Evolutionary conservation across 1,140 invertebrate genomes (phyloP).

Genomic region (Potamilus streckersoni): DNA sequence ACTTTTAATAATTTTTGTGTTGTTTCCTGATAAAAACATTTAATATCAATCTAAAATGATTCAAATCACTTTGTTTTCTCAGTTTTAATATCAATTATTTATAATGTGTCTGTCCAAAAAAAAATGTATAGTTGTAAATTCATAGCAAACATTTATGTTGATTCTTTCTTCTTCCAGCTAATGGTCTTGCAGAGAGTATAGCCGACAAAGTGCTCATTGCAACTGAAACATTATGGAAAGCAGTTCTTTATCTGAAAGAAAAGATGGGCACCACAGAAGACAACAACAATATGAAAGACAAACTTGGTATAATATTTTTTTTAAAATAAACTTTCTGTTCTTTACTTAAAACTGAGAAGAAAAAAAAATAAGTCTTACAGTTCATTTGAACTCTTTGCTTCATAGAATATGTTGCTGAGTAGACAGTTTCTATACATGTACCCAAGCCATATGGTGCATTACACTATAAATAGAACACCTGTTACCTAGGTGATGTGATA

Average conservation of each 20-base stretch:
- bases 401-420: too few relatives aligned
- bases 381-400: not conserved
- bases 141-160: not conserved
- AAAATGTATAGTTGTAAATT: too few relatives aligned
- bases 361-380: not conserved
- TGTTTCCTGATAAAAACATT: too few relatives aligned
- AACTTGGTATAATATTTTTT: constrained; percentile 5
- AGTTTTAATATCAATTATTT: too few relatives aligned
- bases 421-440: too few relatives aligned
- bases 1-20: too few relatives aligned
- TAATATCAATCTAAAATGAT: too few relatives aligned
- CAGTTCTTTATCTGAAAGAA: constrained; percentile 8
- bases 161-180: constrained; percentile 30
- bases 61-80: too few relatives aligned
- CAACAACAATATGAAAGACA: constrained; percentile 1
- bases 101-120: too few relatives aligned
- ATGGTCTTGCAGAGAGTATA: constrained; percentile 48
- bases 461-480: too few relatives aligned
- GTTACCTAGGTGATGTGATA: too few relatives aligned
- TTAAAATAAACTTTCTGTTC: not conserved
- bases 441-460: too few relatives aligned
- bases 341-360: not conserved
- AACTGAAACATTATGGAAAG: constrained; percentile 38
- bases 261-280: constrained; percentile 5
- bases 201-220: constrained; percentile 51